Evolutionary conservation across 2,113 vertebrate species (phyloP), one percentile per base, ranked within the genome.

Genomic region (Salminus brasiliensis): DNA sequence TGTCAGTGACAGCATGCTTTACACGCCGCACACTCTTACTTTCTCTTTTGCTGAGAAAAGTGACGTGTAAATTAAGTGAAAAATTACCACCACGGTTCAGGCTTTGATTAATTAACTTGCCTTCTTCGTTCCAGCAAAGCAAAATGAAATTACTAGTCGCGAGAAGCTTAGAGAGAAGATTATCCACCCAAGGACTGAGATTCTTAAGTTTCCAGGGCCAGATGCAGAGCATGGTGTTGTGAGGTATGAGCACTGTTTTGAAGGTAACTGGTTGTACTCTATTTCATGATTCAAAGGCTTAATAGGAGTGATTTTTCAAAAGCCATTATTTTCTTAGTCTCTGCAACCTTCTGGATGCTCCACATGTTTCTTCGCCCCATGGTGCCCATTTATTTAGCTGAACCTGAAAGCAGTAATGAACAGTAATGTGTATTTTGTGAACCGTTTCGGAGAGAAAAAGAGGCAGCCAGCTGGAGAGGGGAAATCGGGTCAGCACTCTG

Each of bases 221-320:
- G 72, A 71, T 41, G n/a, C 49, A 67, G 21, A 57, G 59, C 25
- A 62, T 83, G 79, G 12, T 59, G 52, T 7, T 5, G 41, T 80
- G 59, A 67, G 67, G 57, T 27, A 83, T 53, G 70, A 67, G 39
- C 39, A 76, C 45, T 62, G 68, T 78, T 78, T 47, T 55, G 41
- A 60, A 69, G 68, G 52, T 75, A 75, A 83, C 72, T 66, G 36
- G 57, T 79, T 59, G 45, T 27, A 63, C 77, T 67, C 67, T 47
- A 83, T 67, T 83, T 74, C 74, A 83, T 70, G 77, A 70, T 72
- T 80, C 60, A 80, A 55, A 79, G 60, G 52, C 55, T n/a, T 78
- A 80, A 83, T 80, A 63, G 32, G 59, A 72, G 67, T 59, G 63
- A 83, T 83, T 83, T 79, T 71, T 79, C 81, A 75, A 41, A 71